A percentile compares a stretch with the other conserved stretches of the same genome.
phyloP scores from a whole-genome alignment of 2,888 invertebrate species.

The Endotricha flammealis region DNA sequence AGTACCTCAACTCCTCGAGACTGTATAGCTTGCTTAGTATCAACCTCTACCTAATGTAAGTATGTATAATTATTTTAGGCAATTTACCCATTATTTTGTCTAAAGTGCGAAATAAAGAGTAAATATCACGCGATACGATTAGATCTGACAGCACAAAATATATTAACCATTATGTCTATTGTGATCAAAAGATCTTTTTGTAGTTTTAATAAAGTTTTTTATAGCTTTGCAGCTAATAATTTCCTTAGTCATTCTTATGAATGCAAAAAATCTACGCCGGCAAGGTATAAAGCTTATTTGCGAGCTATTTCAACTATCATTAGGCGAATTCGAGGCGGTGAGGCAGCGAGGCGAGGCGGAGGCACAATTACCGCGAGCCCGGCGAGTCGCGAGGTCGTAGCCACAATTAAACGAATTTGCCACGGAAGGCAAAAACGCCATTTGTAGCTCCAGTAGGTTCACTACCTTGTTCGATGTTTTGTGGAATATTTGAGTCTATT shows the following conservation, averaged over 20 bases:
- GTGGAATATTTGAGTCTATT: not conserved
- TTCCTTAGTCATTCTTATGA: not conserved
- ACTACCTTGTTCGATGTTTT: slow-evolving; percentile 23
- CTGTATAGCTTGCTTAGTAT: too few relatives aligned
- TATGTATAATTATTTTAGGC: too few relatives aligned
- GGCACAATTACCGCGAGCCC: slow-evolving; percentile 51
- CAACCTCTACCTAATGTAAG: too few relatives aligned
- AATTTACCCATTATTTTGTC: too few relatives aligned
- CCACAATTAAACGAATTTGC: slow-evolving; percentile 71
- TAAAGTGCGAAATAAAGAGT: too few relatives aligned
- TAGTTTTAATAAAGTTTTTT: too few relatives aligned
- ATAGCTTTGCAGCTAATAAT: not conserved
- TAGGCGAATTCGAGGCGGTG: slow-evolving; percentile 18
- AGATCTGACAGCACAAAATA: too few relatives aligned
- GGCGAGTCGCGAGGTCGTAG: slow-evolving; percentile 52
- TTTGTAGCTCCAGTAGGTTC: slow-evolving; percentile 30
- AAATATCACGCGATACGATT: too few relatives aligned
- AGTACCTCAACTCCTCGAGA: too few relatives aligned
- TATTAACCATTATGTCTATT: too few relatives aligned
- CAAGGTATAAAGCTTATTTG: not conserved
- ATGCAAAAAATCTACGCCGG: not conserved
- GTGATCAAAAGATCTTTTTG: too few relatives aligned
- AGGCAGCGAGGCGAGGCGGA: slow-evolving; percentile 28
- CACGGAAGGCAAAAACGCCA: slow-evolving; percentile 50
- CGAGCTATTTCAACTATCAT: slow-evolving; percentile 28